Evolutionary conservation across 2,113 vertebrate genomes (phyloP).

Genomic region (Leuciscus idus): DNA sequence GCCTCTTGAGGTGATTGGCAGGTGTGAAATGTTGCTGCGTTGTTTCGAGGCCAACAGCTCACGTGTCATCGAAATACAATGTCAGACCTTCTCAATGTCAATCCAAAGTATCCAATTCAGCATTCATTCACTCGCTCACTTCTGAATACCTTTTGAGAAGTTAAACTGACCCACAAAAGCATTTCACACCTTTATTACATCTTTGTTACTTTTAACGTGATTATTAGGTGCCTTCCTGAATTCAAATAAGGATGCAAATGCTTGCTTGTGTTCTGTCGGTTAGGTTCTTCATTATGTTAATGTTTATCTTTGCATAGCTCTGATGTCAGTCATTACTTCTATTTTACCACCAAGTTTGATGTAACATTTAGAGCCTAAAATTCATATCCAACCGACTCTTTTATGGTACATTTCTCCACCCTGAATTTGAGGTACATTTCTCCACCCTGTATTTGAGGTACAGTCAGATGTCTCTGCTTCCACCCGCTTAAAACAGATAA

Average conservation of each 20-base stretch:
- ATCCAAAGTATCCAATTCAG: conserved; percentile 14
- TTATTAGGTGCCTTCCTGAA: neutral
- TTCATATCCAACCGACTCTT: neutral
- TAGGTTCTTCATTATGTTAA: neutral
- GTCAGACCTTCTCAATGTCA: conserved; percentile 29
- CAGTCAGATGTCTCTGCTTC: conserved; percentile 63
- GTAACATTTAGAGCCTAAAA: neutral
- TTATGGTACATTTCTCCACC: neutral
- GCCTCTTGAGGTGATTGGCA: conserved; percentile 45
- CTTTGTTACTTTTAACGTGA: neutral
- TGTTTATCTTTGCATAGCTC: neutral
- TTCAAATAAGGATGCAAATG: neutral
- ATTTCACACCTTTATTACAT: neutral
- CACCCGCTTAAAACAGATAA: conserved; percentile 58
- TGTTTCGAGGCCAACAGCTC: conserved; percentile 46
- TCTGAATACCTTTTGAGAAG: neutral
- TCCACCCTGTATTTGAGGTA: neutral
- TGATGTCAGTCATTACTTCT: neutral
- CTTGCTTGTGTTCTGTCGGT: neutral
- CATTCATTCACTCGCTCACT: conserved; percentile 1
- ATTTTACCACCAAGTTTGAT: neutral
- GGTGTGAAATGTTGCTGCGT: conserved; percentile 52
- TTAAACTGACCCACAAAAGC: neutral
- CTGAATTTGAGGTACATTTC: conserved; percentile 13
- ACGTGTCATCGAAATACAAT: conserved; percentile 30